Conservation (phyloP, 2,113 vertebrate genomes). For the Rallus limicola region DNA sequence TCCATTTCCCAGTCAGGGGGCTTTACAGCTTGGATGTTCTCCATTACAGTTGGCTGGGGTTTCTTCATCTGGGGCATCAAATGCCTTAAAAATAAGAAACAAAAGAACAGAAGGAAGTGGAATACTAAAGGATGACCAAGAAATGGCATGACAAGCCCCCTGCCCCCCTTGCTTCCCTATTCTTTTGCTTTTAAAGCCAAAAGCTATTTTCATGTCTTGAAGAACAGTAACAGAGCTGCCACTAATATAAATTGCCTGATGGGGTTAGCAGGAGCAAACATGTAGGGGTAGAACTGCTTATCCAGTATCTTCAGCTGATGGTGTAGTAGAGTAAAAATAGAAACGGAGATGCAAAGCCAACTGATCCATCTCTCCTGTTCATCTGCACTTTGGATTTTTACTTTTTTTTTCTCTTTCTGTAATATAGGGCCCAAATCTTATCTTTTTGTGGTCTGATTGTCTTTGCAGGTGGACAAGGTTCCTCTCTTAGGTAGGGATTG, state of each 20-base stretch:
- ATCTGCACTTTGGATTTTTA: not conserved
- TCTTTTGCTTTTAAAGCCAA: not conserved
- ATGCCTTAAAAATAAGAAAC: conserved; percentile 76
- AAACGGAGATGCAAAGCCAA: not conserved
- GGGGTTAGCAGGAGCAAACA: not conserved
- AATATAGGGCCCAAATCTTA: not conserved
- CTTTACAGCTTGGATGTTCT: conserved; percentile 83
- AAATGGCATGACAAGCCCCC: not conserved
- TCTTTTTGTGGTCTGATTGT: not conserved
- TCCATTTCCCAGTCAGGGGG: conserved; percentile 86
- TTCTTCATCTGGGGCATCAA: conserved; percentile 82
- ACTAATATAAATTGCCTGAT: not conserved
- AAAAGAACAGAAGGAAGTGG: not conserved
- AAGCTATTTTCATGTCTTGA: not conserved
- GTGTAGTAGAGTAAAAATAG: not conserved
- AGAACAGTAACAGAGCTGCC: not conserved
- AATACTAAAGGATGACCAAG: not conserved
- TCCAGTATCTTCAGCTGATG: not conserved
- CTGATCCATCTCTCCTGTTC: not conserved
- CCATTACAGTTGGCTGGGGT: conserved; percentile 83
- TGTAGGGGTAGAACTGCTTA: not conserved
- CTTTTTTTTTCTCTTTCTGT: not conserved
- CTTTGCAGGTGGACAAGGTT: not conserved
- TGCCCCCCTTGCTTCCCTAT: fast-evolving
- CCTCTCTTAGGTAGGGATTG: not conserved